Conservation (phyloP, 92 coral and sea anemone genomes). For the Porites rus region DNA sequence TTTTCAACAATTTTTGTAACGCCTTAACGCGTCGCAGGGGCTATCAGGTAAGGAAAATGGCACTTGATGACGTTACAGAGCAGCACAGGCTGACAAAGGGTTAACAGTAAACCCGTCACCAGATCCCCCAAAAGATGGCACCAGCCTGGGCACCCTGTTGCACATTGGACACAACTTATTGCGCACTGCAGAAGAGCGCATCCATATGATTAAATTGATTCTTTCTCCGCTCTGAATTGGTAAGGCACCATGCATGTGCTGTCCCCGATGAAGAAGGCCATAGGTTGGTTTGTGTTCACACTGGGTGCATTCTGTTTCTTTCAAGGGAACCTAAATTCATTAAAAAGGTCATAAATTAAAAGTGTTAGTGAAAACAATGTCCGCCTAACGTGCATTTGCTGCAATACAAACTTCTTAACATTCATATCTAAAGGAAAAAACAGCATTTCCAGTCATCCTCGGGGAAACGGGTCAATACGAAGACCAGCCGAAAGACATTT, state of each 20-base stretch:
- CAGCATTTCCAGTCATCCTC: too few relatives aligned
- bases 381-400: too few relatives aligned
- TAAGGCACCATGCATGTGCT: conserved; percentile 96
- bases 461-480: too few relatives aligned
- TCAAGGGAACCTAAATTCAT: conserved; percentile 69
- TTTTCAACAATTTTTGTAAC: background rate
- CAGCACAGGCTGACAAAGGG: conserved; percentile 47
- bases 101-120: conserved; percentile 87
- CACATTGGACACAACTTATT: conserved; percentile 96
- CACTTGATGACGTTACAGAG: conserved; percentile 15
- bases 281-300: conserved; percentile 70
- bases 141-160: conserved; percentile 70
- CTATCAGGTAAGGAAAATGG: too few relatives aligned
- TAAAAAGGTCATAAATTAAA: background rate
- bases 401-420: too few relatives aligned
- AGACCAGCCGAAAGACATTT: too few relatives aligned
- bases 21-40: too few relatives aligned
- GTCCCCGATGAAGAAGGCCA: conserved; percentile 92
- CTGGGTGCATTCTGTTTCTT: conserved; percentile 81
- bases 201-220: conserved; percentile 92
- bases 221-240: conserved; percentile 87
- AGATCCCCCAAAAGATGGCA: conserved; percentile 69
- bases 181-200: conserved; percentile 87
- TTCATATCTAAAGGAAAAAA: too few relatives aligned
- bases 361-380: too few relatives aligned